Evolutionary conservation across 2,113 vertebrate species (phyloP).

Genomic region (Myotis yumanensis): DNA sequence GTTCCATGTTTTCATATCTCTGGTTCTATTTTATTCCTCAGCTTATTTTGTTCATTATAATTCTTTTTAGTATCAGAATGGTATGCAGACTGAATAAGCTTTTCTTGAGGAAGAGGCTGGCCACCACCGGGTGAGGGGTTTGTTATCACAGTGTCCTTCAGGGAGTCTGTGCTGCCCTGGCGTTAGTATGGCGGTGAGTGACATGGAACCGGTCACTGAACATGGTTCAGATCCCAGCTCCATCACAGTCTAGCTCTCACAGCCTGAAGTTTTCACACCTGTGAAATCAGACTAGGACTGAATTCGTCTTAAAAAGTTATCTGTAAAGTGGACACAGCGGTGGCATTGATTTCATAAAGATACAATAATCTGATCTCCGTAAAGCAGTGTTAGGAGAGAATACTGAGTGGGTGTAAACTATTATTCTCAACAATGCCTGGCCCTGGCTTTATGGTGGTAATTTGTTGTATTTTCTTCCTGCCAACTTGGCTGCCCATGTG

Average conservation of each 20-base stretch:
- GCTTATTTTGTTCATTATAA: no score
- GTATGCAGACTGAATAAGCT: neutral
- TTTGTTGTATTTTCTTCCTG: neutral
- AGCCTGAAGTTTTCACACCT: neutral
- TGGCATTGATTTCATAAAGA: neutral
- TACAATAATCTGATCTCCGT: neutral
- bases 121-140: fast-evolving
- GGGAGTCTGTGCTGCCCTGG: neutral
- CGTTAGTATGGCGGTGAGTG: no score
- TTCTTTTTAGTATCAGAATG: neutral
- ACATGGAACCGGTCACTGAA: fast-evolving
- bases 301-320: neutral
- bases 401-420: neutral
- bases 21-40: no score
- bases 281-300: neutral
- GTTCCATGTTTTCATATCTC: no score
- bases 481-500: neutral
- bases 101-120: neutral
- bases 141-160: neutral
- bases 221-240: neutral
- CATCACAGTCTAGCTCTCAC: neutral
- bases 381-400: neutral
- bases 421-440: neutral
- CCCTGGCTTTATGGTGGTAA: neutral
- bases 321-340: neutral